Evolutionary conservation across 2,888 invertebrate genomes (phyloP).

Genomic region (Tuberolachnus salignus): DNA sequence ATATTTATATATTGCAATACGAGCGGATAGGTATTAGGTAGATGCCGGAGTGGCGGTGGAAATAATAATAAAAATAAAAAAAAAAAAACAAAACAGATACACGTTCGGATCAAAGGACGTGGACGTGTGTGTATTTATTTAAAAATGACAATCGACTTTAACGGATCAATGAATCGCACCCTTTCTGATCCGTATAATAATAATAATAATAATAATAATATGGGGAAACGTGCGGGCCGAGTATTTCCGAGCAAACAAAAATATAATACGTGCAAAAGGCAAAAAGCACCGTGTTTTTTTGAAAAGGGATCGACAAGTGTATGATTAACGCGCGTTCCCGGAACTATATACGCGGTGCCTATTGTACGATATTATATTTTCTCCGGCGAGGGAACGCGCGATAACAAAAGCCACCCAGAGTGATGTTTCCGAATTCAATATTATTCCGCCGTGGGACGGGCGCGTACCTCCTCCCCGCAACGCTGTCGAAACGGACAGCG

Average conservation of each 20-base stretch:
- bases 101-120: slow-evolving; percentile 42
- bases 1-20: neutral
- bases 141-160: slow-evolving; percentile 56
- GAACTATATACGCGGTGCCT: slow-evolving; percentile 21
- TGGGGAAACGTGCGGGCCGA: neutral
- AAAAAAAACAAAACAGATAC: slow-evolving; percentile 26
- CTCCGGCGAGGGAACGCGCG: slow-evolving; percentile 18
- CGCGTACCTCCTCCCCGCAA: too few relatives aligned
- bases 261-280: slow-evolving; percentile 33
- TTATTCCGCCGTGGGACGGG: too few relatives aligned
- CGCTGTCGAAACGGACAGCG: too few relatives aligned
- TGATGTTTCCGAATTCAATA: slow-evolving; percentile 17
- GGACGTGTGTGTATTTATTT: slow-evolving; percentile 37
- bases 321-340: slow-evolving; percentile 52
- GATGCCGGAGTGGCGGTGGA: neutral
- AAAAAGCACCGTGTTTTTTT: slow-evolving; percentile 49
- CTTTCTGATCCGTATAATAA: slow-evolving; percentile 50
- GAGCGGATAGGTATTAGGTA: neutral
- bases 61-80: slow-evolving; percentile 27
- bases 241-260: slow-evolving; percentile 28
- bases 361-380: slow-evolving; percentile 30
- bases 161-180: slow-evolving; percentile 52
- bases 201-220: too few relatives aligned
- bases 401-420: slow-evolving; percentile 46
- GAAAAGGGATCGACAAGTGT: slow-evolving; percentile 56